Conservation (phyloP, 2,113 vertebrate genomes). For the Ceyx cyanopectus region DNA sequence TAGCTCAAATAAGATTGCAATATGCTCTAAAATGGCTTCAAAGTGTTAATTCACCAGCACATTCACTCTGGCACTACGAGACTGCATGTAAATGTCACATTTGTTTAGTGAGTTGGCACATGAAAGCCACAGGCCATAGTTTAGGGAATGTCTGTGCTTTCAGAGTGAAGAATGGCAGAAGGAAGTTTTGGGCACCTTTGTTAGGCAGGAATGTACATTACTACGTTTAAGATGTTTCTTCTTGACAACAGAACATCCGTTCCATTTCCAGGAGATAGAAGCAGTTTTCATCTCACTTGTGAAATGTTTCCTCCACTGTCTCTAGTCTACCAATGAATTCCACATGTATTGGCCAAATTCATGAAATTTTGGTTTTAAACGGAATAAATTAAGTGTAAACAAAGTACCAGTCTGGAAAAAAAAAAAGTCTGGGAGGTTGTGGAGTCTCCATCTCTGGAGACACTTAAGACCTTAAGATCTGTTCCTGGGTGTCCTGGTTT, state of each 20-base stretch:
- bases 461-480: no score
- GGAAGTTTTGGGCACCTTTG: background rate
- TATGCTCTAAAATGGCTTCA: background rate
- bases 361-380: background rate
- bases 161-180: background rate
- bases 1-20: background rate
- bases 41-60: background rate
- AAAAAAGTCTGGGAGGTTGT: no score
- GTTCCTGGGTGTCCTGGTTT: no score
- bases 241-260: background rate
- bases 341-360: background rate
- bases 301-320: background rate
- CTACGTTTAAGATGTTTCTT: background rate
- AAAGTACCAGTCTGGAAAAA: background rate
- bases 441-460: no score
- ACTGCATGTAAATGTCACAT: background rate
- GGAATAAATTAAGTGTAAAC: background rate
- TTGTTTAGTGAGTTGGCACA: constrained; percentile 15
- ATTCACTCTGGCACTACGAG: background rate
- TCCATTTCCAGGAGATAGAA: background rate
- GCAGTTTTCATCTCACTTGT: background rate
- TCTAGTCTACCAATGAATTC: background rate
- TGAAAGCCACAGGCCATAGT: background rate
- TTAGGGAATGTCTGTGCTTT: background rate
- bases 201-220: background rate